phyloP scores from a whole-genome alignment of 1,140 invertebrate genomes.

The Glossosoma conforme region DNA sequence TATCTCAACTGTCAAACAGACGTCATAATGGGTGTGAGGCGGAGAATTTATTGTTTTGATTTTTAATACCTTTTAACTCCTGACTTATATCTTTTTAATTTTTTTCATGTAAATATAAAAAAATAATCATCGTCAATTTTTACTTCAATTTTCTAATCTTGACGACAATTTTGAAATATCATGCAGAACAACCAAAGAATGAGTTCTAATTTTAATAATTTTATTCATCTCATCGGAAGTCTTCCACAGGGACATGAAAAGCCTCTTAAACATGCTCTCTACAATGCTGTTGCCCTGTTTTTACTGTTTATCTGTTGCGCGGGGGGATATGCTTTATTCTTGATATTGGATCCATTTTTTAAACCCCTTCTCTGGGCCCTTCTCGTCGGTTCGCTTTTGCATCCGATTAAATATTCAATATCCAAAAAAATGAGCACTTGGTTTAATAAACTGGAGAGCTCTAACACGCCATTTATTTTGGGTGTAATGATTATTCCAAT shows the following conservation, averaged over 20 bases:
- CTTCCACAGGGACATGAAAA: conserved; percentile 61
- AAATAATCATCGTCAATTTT: too few relatives aligned
- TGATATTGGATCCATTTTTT: conserved; percentile 80
- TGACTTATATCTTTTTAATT: too few relatives aligned
- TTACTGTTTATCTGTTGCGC: conserved; percentile 60
- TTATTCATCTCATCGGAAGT: conserved; percentile 36
- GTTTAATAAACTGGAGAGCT: conserved; percentile 59
- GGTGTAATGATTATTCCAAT: conserved; percentile 72
- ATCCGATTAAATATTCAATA: conserved; percentile 79
- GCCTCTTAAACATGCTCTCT: conserved; percentile 81
- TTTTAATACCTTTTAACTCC: too few relatives aligned
- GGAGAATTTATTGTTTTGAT: too few relatives aligned
- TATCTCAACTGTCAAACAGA: too few relatives aligned
- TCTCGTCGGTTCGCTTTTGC: conserved; percentile 82
- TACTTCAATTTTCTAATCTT: too few relatives aligned
- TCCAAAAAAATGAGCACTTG: conserved; percentile 65
- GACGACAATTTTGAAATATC: too few relatives aligned
- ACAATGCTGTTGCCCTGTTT: conserved; percentile 75
- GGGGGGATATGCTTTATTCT: conserved; percentile 72
- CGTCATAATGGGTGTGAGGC: too few relatives aligned
- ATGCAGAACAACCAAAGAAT: conserved; percentile 30
- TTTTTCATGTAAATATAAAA: too few relatives aligned
- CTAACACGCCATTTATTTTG: conserved; percentile 57
- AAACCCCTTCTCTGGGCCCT: conserved; percentile 91
- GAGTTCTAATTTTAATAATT: conserved; percentile 25